phyloP scores from a whole-genome alignment of 2,797 vertebrate genomes.

The Pyrocephalus nanus region DNA sequence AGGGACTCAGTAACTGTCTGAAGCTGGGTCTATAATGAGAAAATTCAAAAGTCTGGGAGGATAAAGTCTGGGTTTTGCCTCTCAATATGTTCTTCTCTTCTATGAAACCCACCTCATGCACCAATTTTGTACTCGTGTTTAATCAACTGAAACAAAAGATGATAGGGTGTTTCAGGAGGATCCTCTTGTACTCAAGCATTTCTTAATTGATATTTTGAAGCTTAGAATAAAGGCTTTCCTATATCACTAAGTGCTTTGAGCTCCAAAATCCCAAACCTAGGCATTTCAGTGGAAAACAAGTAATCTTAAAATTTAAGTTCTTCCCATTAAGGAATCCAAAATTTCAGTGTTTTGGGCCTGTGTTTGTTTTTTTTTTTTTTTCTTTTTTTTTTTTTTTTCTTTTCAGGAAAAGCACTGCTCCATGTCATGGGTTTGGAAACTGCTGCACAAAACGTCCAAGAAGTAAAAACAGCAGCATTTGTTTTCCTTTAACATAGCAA shows the following conservation, averaged over 20 bases:
- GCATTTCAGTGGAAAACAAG: neutral
- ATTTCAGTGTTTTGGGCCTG: neutral
- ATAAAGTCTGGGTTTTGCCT: neutral
- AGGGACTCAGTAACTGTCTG: neutral
- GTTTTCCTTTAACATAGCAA: neutral
- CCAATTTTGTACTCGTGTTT: neutral
- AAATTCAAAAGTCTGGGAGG: neutral
- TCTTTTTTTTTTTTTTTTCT: neutral
- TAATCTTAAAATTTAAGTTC: neutral
- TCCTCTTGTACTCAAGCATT: neutral
- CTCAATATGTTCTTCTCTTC: neutral
- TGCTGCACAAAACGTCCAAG: neutral
- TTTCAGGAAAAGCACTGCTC: neutral
- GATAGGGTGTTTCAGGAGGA: fast-evolving
- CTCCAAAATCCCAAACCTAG: neutral
- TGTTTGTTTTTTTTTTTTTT: too few species aligned
- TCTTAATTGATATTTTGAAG: neutral
- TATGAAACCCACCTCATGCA: neutral
- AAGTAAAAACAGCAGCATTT: neutral
- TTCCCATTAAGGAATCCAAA: neutral
- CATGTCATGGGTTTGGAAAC: neutral
- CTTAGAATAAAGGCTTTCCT: neutral
- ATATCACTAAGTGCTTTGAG: neutral
- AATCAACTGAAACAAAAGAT: neutral
- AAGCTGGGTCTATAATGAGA: neutral